A percentile compares a stretch with the other conserved stretches of the same genome.
Evolutionary conservation across 2,113 vertebrate species (phyloP).

Genomic region (Vidua chalybeata): DNA sequence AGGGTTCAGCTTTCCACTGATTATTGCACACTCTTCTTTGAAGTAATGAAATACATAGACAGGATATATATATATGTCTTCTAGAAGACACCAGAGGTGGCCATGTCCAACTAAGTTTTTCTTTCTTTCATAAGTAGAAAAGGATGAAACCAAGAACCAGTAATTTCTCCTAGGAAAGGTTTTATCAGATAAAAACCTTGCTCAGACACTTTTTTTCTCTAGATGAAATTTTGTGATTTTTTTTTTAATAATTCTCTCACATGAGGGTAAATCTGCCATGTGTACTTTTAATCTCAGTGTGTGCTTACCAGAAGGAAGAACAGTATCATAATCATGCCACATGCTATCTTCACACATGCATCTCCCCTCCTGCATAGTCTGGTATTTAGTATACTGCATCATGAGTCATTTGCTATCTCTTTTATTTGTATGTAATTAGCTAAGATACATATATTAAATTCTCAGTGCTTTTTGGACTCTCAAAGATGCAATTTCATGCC

Average conservation of each 20-base stretch:
- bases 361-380: not conserved
- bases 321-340: not conserved
- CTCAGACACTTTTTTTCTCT: not conserved
- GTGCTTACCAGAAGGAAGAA: not conserved
- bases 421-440: constrained; percentile 44
- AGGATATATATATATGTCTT: not conserved
- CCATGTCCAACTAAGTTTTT: not conserved
- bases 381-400: not conserved
- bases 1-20: not conserved
- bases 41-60: not conserved
- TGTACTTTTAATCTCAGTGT: not conserved
- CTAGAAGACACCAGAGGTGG: not conserved
- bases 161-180: not conserved
- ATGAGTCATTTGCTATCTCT: constrained; percentile 14
- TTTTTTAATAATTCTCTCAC: not conserved
- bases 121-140: not conserved
- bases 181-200: not conserved
- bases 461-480: not conserved
- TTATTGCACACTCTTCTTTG: not conserved
- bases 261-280: not conserved
- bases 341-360: not conserved
- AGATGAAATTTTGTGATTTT: not conserved
- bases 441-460: constrained; percentile 16
- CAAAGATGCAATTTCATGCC: constrained; percentile 48
- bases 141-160: not conserved